A percentile compares a stretch with the other conserved stretches of the same genome.
phyloP scores from a whole-genome alignment of 1,140 invertebrate genomes.

The Pseudomyrmex gracilis region DNA sequence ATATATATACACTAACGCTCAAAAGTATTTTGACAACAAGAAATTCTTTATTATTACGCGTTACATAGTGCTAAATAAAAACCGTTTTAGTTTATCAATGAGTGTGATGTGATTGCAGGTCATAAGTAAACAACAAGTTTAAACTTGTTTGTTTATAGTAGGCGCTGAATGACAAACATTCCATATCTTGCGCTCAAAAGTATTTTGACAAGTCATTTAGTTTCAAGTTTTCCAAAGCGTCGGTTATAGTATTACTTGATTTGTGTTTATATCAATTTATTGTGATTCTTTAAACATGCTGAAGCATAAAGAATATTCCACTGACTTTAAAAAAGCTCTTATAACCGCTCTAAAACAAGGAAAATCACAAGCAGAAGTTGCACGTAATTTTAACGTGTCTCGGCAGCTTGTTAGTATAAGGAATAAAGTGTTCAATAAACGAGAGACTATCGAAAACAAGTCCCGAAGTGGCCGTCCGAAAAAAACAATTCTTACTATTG shows the following conservation, averaged over 20 bases:
- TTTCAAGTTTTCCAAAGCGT: neutral
- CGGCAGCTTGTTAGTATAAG: neutral
- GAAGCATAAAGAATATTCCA: slow-evolving; percentile 1
- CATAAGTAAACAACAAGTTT: slow-evolving; percentile 9
- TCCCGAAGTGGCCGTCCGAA: neutral
- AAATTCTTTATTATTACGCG: slow-evolving; percentile 6
- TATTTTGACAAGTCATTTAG: slow-evolving; percentile 8
- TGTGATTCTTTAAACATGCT: neutral
- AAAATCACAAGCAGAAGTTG: slow-evolving; percentile 11
- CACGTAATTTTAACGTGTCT: neutral
- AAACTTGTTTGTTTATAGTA: neutral
- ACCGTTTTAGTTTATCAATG: neutral
- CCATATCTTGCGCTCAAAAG: neutral
- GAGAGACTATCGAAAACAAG: neutral
- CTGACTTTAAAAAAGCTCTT: neutral
- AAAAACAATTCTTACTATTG: no score
- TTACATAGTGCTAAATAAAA: neutral
- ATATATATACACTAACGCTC: neutral
- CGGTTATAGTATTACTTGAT: neutral
- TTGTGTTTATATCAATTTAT: neutral
- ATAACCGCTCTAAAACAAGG: neutral
- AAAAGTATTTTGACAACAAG: slow-evolving; percentile 12
- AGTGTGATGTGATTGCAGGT: neutral
- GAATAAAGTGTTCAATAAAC: slow-evolving; percentile 11
- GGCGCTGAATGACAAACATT: neutral